Evolutionary conservation across 2,888 invertebrate genomes (phyloP).

Genomic region (Drosophila mimica): DNA sequence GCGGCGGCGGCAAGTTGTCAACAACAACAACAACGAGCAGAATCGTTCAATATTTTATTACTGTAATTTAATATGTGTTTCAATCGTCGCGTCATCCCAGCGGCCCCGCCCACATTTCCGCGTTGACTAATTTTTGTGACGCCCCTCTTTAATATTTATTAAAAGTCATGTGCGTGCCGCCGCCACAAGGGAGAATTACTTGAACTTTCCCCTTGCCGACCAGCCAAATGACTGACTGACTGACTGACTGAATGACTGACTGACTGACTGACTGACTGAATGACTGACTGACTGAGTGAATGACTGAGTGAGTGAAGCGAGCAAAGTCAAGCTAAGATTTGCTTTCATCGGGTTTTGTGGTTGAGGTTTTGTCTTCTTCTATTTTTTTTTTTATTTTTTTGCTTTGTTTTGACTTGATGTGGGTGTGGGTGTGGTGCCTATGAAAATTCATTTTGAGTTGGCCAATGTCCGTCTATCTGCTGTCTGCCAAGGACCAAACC

Average conservation of each 20-base stretch:
- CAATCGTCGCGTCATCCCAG: conserved; percentile 4
- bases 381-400: background rate
- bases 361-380: conserved; percentile 32
- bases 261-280: conserved; percentile 18
- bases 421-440: background rate
- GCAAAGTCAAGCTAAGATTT: conserved; percentile 49
- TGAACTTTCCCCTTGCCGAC: background rate
- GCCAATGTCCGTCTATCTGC: conserved; percentile 24
- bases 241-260: conserved; percentile 25
- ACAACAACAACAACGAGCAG: conserved; percentile 17
- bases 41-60: conserved; percentile 79
- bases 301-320: conserved; percentile 35
- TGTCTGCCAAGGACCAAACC: conserved; percentile 38
- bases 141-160: conserved; percentile 76
- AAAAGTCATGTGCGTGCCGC: conserved; percentile 74
- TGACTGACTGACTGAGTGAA: conserved; percentile 22
- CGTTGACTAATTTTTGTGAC: conserved; percentile 47
- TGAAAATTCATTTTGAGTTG: conserved; percentile 2
- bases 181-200: conserved; percentile 65
- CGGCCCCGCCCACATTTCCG: background rate
- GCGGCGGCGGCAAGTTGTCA: conserved; percentile 17
- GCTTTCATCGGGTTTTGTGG: conserved; percentile 25
- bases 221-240: background rate
- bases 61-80: conserved; percentile 71
- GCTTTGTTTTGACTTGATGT: background rate